Percentiles rank a stretch among this genome's conserved stretches.
Evolutionary conservation across 2,113 vertebrate genomes (phyloP).

Genomic region (Panurus biarmicus): DNA sequence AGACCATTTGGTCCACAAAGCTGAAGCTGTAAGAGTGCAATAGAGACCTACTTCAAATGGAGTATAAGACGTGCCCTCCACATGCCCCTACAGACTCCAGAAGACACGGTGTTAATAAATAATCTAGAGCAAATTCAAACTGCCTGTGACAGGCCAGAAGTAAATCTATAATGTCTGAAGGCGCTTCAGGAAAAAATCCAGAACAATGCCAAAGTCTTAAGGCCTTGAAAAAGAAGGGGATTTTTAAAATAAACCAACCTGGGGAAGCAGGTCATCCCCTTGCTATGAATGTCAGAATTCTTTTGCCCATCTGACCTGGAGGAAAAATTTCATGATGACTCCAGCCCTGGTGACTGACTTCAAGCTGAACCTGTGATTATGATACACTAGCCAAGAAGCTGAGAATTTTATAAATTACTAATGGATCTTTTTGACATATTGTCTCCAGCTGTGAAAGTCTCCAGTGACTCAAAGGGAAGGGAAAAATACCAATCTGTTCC

Average conservation of each 20-base stretch:
- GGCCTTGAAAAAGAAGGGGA: neutral
- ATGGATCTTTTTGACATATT: neutral
- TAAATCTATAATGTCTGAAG: neutral
- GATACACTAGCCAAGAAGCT: neutral
- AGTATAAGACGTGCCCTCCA: neutral
- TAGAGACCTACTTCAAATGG: neutral
- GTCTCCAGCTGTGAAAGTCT: conserved; percentile 10
- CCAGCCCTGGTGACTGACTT: neutral
- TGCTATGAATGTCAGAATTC: neutral
- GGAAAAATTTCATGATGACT: neutral
- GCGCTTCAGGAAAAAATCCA: neutral
- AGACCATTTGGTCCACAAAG: neutral
- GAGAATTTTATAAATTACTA: conserved; percentile 3
- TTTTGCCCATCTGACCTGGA: neutral
- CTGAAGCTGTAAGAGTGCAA: neutral
- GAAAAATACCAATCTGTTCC: neutral
- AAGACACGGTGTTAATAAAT: neutral
- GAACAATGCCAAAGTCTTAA: neutral
- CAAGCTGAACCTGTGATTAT: neutral
- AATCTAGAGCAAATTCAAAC: neutral
- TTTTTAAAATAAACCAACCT: neutral
- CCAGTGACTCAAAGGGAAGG: conserved; percentile 1
- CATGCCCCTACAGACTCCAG: neutral
- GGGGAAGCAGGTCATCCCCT: neutral
- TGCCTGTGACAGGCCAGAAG: neutral